A percentile compares a stretch with the other conserved stretches of the same genome.
phyloP scores from a whole-genome alignment of 2,797 vertebrate species.

The Chanos chanos region DNA sequence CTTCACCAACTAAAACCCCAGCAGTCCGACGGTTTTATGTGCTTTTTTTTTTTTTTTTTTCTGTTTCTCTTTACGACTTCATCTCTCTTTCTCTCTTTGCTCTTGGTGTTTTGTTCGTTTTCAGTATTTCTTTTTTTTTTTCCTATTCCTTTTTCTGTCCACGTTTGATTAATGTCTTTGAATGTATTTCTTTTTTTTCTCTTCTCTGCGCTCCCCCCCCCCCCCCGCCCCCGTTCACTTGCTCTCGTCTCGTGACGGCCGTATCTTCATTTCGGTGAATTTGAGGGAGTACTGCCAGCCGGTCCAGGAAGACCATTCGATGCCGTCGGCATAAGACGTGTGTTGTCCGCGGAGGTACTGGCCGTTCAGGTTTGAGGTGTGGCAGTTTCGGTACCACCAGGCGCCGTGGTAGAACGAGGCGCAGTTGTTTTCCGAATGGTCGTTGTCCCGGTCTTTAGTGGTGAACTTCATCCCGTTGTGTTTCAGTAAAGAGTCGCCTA shows the following conservation, averaged over 20 bases:
- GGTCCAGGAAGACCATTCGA: constrained; percentile 98
- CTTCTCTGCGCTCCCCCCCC: not conserved
- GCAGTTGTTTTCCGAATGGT: constrained; percentile 98
- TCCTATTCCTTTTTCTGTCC: not conserved
- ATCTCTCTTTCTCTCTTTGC: not conserved
- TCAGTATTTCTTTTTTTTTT: not conserved
- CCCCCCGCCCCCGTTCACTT: constrained; percentile 59
- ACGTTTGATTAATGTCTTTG: not conserved
- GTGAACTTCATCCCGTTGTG: constrained; percentile 98
- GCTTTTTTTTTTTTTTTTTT: constrained; percentile 12
- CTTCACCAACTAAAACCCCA: too few relatives aligned
- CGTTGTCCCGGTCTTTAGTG: constrained; percentile 93
- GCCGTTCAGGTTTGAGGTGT: constrained; percentile 97
- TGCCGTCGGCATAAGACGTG: constrained; percentile 91
- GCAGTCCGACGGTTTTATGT: too few relatives aligned
- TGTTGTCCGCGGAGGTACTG: constrained; percentile 94
- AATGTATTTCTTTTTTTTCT: not conserved
- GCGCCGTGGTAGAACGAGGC: constrained; percentile 95
- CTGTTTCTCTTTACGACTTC: not conserved
- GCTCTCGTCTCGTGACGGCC: constrained; percentile 83
- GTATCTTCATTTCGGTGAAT: constrained; percentile 96
- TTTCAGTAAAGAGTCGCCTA: constrained; percentile 89
- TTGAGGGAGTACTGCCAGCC: constrained; percentile 99
- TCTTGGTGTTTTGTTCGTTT: not conserved
- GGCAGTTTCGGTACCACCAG: constrained; percentile 99